Base-by-base conservation (phyloP, 2,888 invertebrate species). In the Tolmerus cingulatus region DNA sequence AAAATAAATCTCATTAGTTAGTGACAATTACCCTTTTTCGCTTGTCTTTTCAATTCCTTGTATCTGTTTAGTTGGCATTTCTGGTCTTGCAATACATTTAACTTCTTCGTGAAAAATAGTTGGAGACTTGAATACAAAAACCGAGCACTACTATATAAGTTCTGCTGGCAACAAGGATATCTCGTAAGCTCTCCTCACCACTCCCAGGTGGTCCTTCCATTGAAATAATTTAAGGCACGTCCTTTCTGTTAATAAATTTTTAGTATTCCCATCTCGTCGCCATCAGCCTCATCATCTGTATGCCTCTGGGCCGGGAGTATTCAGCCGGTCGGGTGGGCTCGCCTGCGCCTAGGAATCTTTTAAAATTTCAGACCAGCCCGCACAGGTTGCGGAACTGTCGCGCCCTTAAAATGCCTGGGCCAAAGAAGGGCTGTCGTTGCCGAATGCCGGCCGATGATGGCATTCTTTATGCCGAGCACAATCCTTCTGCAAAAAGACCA, bases 261-360 rank as follows among this genome's bases (percentile, higher is more conserved):
- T 87, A 79, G 87, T 87, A 87, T 87, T 87, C 87, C 57, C 86
- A 87, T 86, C 74, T 86, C 79, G 79, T 87, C 78, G 57, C 27
- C 37, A 37, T 84, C 40, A 84, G 57, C 19, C 66, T 86, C 66
- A 74, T 51, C 74, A 74, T 81, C 82, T 23, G 51, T 79, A 19
- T 46, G 46, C 12, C 46, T 40, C 78, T 8, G 43, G 14, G 74
- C 19, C 23, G 40, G 12, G 78, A 43, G 23, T 40, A 77, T 66
- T 66, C 66, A 66, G 12, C 4, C 27, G 66, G 12, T 14, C 27
- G 66, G 27, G 27, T 12, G 27, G 27, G 66, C 27, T 66, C 5
- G 23, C 23, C 27, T 66, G 27, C 14, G 30, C 46, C 79, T 51
- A 51, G 51, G 51, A 27, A 46, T 51, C 23, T 79, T 16, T 46